Evolutionary conservation across 2,888 invertebrate genomes (phyloP), one percentile per base, ranked within the genome.

Genomic region (Heteropelma amictum): DNA sequence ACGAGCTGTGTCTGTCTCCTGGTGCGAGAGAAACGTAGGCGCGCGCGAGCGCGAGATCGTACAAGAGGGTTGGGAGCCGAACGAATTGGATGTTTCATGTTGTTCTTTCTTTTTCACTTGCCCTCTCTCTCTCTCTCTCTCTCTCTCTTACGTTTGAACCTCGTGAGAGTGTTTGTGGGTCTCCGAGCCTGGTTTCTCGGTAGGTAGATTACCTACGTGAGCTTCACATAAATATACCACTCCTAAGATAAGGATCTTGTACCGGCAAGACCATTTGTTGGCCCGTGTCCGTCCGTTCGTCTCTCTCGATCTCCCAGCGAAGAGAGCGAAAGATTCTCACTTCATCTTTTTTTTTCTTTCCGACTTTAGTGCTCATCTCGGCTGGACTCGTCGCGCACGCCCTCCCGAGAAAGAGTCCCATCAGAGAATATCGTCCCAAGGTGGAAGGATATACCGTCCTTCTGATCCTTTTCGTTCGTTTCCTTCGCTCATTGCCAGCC

Each of bases 181-280:
- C 42, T 53, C 49, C 51, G 73, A 77, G 72, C 47, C 77, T 61
- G 69, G 73, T 75, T 76, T 76, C 79, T 76, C 77, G 70, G 79
- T 81, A 81, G 85, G 79, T 85, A 83, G 82, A 86, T 86, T 86
- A 87, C 83, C 83, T 83, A 82, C 80, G 80, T 77, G 80, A 82
- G 82, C 80, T 77, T 81, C 85, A 84, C 85, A 87, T 86, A 85
- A 87, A 87, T 87, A 85, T 83, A 84, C 84, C 83, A 84, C 82
- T 80, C 78, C 79, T 79, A 79, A 84, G 88, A 87, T 88, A 85
- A 83, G 79, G 79, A 88, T 88, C 88, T 84, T 80, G 73, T 78
- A 79, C 81, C 78, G 81, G 82, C 84, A 84, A 84, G 85, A 84
- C 85, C 86, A 88, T 88, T 88, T 88, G 87, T 87, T 85, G 75